Base-by-base conservation (phyloP, 2,113 vertebrate species). In the Tachysurus fulvidraco region DNA sequence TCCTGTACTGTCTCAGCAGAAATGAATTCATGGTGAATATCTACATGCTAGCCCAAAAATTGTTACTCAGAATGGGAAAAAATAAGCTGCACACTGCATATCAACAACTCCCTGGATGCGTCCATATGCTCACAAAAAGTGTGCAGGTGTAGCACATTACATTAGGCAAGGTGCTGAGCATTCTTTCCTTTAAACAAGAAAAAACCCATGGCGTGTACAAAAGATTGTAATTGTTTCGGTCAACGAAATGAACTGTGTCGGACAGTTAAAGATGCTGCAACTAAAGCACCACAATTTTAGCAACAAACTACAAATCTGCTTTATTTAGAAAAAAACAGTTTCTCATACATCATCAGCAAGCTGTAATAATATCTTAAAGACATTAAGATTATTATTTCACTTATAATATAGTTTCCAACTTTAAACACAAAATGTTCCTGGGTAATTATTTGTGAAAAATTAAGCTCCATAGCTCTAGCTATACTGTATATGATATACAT, bases 21-120 rank as follows among this genome's bases (percentile, higher is more conserved):
- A 89, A 89, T 83, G 77, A 81, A 87, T 87, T 89, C 81, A 73
- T 71, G 67, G 80, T 74, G 83, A 87, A 89, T 84, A 87, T 74
- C 77, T 69, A 62, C 71, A 74, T 16, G 73, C 59, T 82, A 67
- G 83, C 88, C 77, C 64, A 83, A 89, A 87, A 82, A 77, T 46
- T 74, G 85, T 86, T 83, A 59, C 86, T 57, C 64, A 79, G 74
- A 85, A 71, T 69, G 62, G 64, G 59, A 76, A 81, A 81, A 79
- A 89, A 80, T 57, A 83, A 85, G 85, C 81, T 59, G 84, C 84
- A 81, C 76, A 67, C 69, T 78, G 86, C 81, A 88, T 88, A 85
- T 76, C 79, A 88, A 89, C 86, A 83, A 64, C 84, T 80, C 84
- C 73, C 83, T 85, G 86, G 50, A 84, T 30, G 73, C 28, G 50